Evolutionary conservation across 2,113 vertebrate species (phyloP).

Genomic region (Eira barbara): DNA sequence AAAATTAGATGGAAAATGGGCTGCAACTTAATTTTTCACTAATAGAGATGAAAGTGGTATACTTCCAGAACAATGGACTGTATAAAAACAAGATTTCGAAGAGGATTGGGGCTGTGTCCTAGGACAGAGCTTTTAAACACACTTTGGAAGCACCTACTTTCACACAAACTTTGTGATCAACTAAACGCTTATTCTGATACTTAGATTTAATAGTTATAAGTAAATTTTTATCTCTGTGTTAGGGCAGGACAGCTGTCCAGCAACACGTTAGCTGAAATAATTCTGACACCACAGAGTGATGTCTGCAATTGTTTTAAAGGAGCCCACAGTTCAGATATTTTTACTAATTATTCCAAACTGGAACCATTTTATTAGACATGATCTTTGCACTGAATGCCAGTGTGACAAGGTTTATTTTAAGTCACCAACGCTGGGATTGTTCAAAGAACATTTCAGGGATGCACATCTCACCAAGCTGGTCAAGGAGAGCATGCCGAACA

Average conservation of each 20-base stretch:
- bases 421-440: neutral
- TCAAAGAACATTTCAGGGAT: neutral
- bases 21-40: neutral
- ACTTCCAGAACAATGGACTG: neutral
- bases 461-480: neutral
- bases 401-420: conserved; percentile 8
- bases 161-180: neutral
- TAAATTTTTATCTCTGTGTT: neutral
- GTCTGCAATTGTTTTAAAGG: neutral
- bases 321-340: neutral
- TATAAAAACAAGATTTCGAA: neutral
- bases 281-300: neutral
- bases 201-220: neutral
- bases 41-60: neutral
- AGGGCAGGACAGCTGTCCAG: neutral
- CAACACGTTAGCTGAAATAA: neutral
- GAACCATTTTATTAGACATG: neutral
- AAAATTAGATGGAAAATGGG: conserved; percentile 1
- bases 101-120: neutral
- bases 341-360: neutral
- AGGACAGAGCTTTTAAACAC: neutral
- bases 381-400: neutral
- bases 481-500: neutral
- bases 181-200: neutral
- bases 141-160: neutral